phyloP scores from a whole-genome alignment of 2,888 invertebrate genomes.

The Xanthostigma xanthostigma region DNA sequence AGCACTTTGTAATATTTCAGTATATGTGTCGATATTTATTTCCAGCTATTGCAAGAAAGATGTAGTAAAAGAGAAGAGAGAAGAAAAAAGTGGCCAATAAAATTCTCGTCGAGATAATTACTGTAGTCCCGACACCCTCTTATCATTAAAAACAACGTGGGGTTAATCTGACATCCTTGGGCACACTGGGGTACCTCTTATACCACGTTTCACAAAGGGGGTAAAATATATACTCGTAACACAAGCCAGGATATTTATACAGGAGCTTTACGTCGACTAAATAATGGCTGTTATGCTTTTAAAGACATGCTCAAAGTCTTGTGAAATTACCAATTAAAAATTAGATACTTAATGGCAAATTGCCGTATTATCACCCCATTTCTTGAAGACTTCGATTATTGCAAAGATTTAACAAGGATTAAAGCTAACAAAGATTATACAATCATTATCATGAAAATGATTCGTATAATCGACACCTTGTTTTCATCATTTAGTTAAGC shows the following conservation, averaged over 20 bases:
- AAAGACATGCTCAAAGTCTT: background rate
- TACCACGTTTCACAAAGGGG: background rate
- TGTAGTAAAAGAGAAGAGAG: background rate
- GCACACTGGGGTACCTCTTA: background rate
- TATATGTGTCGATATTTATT: background rate
- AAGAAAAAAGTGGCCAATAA: background rate
- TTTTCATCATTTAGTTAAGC: no score
- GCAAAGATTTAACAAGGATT: no score
- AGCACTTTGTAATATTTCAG: background rate
- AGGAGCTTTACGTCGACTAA: background rate
- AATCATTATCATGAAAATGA: no score
- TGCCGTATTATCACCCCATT: background rate
- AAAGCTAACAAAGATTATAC: no score
- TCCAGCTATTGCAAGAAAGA: background rate
- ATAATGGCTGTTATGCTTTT: background rate
- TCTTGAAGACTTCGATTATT: no score
- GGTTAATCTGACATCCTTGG: background rate
- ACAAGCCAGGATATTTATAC: background rate
- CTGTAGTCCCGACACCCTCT: background rate
- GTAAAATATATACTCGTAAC: background rate
- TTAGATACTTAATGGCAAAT: background rate
- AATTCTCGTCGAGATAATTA: conserved; percentile 2
- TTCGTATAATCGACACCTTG: no score
- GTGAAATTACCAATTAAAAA: conserved; percentile 1
- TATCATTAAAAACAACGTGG: conserved; percentile 2